Evolutionary conservation across 2,113 vertebrate genomes (phyloP), one percentile per base, ranked within the genome.

Genomic region (Tichodroma muraria): DNA sequence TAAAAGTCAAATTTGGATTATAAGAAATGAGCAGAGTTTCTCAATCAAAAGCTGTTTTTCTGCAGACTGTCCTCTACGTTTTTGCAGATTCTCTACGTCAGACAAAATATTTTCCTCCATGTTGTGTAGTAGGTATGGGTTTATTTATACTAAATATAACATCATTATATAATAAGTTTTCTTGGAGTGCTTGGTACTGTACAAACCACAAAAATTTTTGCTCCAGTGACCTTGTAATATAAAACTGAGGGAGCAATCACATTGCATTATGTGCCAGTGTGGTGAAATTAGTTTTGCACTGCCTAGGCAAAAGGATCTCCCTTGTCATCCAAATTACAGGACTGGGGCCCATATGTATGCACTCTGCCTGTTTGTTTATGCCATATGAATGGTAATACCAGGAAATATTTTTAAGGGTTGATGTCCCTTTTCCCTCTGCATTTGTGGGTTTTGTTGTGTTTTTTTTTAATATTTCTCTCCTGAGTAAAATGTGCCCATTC

Each of bases 151-250:
- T 76, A 68, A 88, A 90, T 88, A 81, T 88, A 89, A 88, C 72
- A 53, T 95, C 85, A 68, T 94, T 95, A 91, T 90, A 75, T 83
- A 97, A 92, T 95, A 94, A 88, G 28, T 94, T 93, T 88, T 93
- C 85, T 97, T 94, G 90, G 88, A 95, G 93, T 94, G 88, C 65
- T 94, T 93, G 90, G 88, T 93, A 68, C 69, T 78, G 45, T 95
- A 93, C 82, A 95, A 95, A 93, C 90, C 93, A 93, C 93, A 95
- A 93, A 83, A 95, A 95, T 93, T 94, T 90, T 95, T 96, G 95
- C 94, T 96, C 90, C 85, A 88, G 83, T 95, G 94, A 97, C 95
- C 94, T 95, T 97, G 94, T 93, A 95, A 97, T 84, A 91, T 90
- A 93, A 95, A 95, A 95, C 94, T 95, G 92, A 95, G 90, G 89